Percentiles rank a stretch among this genome's conserved stretches.
These are phyloP conservation scores for Chromoteleia sp. DNA, from an alignment of 2,888 invertebrate genomes.

Conservation along the genomic window DNA sequence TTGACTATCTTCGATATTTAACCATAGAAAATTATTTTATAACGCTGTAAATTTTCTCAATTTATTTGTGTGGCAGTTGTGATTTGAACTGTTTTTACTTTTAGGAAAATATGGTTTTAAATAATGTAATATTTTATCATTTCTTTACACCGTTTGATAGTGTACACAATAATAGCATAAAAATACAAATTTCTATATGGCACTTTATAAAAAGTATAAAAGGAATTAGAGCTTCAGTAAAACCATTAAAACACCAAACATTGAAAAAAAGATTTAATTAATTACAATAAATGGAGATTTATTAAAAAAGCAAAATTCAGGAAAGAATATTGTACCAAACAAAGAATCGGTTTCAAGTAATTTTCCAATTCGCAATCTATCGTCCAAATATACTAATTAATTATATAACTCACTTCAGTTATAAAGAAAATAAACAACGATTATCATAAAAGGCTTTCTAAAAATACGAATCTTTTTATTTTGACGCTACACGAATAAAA, in stretches of 20 bases:
- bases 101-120: no score
- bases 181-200: no score
- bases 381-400: constrained; percentile 31
- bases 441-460: constrained; percentile 28
- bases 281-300: no score
- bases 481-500: constrained; percentile 5
- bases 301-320: no score
- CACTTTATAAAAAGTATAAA: no score
- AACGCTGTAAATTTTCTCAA: constrained; percentile 4
- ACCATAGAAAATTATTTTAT: constrained; percentile 30
- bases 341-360: constrained; percentile 16
- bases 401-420: constrained; percentile 15
- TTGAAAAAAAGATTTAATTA: no score
- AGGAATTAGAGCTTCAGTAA: no score
- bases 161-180: no score
- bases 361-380: constrained; percentile 17
- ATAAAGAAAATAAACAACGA: constrained; percentile 13
- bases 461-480: constrained; percentile 21
- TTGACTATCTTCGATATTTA: constrained; percentile 35
- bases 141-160: no score
- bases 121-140: no score
- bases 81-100: constrained; percentile 8
- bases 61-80: constrained; percentile 6
- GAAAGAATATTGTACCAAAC: background rate
- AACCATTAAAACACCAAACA: no score